A percentile compares a stretch with the other conserved stretches of the same genome.
These are phyloP conservation scores for Halyomorpha halys DNA, from an alignment of 1,140 invertebrate genomes.

Conservation along the genomic window DNA sequence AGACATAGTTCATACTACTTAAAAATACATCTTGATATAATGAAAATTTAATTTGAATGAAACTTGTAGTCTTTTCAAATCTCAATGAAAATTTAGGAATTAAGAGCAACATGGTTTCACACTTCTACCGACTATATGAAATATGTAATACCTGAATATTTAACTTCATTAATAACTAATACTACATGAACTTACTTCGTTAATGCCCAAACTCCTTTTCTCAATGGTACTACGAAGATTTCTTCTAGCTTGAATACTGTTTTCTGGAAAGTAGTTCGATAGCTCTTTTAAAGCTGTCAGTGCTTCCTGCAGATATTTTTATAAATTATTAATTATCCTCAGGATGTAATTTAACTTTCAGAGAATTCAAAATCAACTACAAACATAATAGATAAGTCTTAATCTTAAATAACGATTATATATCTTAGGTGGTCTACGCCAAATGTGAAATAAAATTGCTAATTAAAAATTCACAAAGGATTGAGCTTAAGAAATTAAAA, in stretches of 20 bases:
- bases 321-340: neutral
- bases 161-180: too few species aligned
- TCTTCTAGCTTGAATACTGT: constrained; percentile 70
- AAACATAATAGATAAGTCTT: neutral
- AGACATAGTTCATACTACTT: too few species aligned
- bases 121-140: neutral
- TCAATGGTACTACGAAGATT: constrained; percentile 88
- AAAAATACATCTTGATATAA: too few species aligned
- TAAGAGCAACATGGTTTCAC: too few species aligned
- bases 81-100: too few species aligned
- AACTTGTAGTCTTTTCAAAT: too few species aligned
- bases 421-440: neutral
- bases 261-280: constrained; percentile 76
- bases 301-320: constrained; percentile 50
- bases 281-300: constrained; percentile 73
- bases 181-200: constrained; percentile 43
- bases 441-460: too few species aligned
- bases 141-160: neutral
- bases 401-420: neutral
- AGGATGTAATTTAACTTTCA: neutral
- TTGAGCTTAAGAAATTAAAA: too few species aligned
- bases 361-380: too few species aligned
- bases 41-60: too few species aligned
- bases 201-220: constrained; percentile 66
- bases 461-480: too few species aligned